Conservation (phyloP, 2,888 invertebrate genomes). For the Litoditis marina region DNA sequence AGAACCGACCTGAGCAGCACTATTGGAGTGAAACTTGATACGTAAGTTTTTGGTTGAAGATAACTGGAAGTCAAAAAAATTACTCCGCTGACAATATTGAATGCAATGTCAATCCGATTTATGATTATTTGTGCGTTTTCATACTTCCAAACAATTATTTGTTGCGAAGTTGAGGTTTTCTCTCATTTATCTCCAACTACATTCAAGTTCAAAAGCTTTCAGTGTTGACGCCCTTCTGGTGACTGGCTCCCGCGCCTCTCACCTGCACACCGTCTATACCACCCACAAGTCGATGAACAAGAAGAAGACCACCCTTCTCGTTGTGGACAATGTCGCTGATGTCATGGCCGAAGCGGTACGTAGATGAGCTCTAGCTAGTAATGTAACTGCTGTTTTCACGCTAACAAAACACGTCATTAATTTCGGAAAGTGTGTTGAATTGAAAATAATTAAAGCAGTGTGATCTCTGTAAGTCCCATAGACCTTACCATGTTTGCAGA, state of each 20-base stretch:
- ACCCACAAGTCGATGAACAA: constrained; percentile 77
- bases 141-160: no score
- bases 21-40: constrained; percentile 59
- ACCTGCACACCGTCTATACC: constrained; percentile 75
- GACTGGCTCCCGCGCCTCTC: constrained; percentile 77
- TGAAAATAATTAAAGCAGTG: no score
- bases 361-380: no score
- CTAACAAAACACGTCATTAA: no score
- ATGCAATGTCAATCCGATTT: no score
- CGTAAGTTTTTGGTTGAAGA: constrained; percentile 27
- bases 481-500: no score
- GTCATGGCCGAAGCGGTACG: constrained; percentile 80
- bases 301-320: constrained; percentile 78
- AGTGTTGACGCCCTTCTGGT: constrained; percentile 76
- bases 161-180: no score
- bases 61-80: background rate
- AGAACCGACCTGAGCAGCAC: constrained; percentile 55
- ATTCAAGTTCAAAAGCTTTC: constrained; percentile 19
- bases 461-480: no score
- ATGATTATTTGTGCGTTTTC: no score
- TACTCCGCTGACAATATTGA: background rate
- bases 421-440: no score
- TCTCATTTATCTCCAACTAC: background rate
- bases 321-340: constrained; percentile 82
- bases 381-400: background rate